A percentile compares a stretch with the other conserved stretches of the same genome.
Evolutionary conservation across 1,140 invertebrate species (phyloP).

Genomic region (Euura saliciscinereae): DNA sequence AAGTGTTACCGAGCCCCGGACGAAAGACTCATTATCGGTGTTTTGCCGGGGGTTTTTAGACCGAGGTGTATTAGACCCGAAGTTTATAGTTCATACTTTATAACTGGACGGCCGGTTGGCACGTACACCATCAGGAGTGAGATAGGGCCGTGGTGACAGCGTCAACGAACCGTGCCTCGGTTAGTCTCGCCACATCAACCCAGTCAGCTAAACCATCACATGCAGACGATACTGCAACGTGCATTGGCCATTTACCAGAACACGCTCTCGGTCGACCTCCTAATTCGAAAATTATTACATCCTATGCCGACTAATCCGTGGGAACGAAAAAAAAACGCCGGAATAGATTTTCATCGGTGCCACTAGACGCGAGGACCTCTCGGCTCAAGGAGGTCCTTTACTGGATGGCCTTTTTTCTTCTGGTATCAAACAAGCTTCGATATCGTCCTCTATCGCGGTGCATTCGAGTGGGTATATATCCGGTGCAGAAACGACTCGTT

Average conservation of each 20-base stretch:
- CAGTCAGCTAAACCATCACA: not conserved
- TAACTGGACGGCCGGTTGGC: not conserved
- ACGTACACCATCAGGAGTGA: constrained; percentile 37
- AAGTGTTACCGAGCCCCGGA: constrained; percentile 13
- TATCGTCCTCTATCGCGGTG: constrained; percentile 31
- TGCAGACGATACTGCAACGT: not conserved
- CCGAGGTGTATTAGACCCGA: not conserved
- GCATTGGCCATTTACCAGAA: too few relatives aligned
- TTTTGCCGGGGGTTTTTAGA: not conserved
- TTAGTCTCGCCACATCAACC: constrained; percentile 58
- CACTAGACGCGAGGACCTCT: too few relatives aligned
- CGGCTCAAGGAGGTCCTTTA: too few relatives aligned
- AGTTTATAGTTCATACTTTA: not conserved
- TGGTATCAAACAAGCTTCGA: not conserved
- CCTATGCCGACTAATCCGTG: too few relatives aligned
- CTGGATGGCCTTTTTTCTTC: too few relatives aligned
- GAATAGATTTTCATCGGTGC: too few relatives aligned
- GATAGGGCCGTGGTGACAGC: constrained; percentile 54
- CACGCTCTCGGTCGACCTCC: too few relatives aligned
- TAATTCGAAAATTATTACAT: too few relatives aligned
- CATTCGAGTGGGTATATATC: constrained; percentile 20
- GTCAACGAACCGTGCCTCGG: constrained; percentile 57
- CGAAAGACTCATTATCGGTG: constrained; percentile 6
- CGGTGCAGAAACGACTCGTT: constrained; percentile 50
- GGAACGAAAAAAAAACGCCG: too few relatives aligned